Evolutionary conservation across 2,113 vertebrate species (phyloP), one percentile per base, ranked within the genome.

Genomic region (Zingel zingel): DNA sequence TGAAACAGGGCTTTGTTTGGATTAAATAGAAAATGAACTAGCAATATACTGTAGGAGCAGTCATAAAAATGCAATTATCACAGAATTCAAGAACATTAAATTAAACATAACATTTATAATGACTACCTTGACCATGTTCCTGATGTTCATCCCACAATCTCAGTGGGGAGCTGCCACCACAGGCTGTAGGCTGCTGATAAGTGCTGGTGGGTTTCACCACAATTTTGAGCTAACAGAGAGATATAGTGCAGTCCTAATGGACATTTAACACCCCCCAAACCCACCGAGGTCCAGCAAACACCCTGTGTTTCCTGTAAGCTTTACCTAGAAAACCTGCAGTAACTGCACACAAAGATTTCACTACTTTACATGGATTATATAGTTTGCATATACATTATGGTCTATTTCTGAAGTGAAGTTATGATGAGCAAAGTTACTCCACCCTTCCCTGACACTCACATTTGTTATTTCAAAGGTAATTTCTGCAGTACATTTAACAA

Each of bases 161-260:
- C 74, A 36, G 47, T 47, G 58, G 54, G 72, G 39, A 83, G 56
- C 74, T 57, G 79, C 21, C 74, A 64, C 66, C 65, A 76, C 72
- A 59, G 53, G 67, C 84, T 69, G 67, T 25, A 64, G 68, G 56
- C 47, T 84, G 58, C 71, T 86, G 74, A 23, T 87, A 88, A 92
- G 86, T 92, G 85, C 74, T 63, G 61, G 61, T 74, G 76, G 75
- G 27, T 83, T 77, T 73, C 14, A 59, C 87, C 70, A 2, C 78
- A 86, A 70, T 56, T 59, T 11, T 70, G 67, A 78, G 64, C 73
- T 15, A 61, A 65, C 48, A 80, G 79, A 18, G 71, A 21, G 62
- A 64, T 25, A 25, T 39, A 84, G 59, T 53, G 69, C 50, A 53
- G 61, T 62, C 74, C 67, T 92, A 91, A 91, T 92, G 86, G 86